Base-by-base conservation (phyloP, 2,888 invertebrate species). In the Cataglyphis altisquamis region DNA sequence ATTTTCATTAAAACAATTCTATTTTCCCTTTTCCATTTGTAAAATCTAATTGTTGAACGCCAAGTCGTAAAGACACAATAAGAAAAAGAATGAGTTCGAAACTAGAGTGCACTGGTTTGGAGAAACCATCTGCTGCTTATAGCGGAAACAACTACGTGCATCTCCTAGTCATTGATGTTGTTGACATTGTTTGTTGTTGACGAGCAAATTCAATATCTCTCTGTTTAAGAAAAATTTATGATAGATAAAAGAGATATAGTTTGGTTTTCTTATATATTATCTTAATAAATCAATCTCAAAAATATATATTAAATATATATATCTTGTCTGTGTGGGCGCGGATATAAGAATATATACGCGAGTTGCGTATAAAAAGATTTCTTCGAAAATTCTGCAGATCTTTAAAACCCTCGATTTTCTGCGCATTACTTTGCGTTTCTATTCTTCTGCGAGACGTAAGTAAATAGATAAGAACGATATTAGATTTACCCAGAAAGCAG, bases 381-480 rank as follows among this genome's bases (percentile, higher is more conserved):
- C 66, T 62, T 48, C n/a, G 60, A 15, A 21, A 57, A 84, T 85
- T 73, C 88, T 88, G 21, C 21, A 80, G 85, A 86, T 87, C 45
- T 45, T 45, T 25, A 36, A 83, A 80, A 75, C 57, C 77, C 48
- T 80, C 84, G 88, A 88, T 91, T 91, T 89, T 86, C 89, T 81
- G 41, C 77, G 85, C 88, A 84, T 86, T 84, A 86, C 86, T 89
- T 72, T 78, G 84, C 84, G 73, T 82, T 82, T 87, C 83, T 78
- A 90, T 91, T 91, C 89, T 89, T 88, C 85, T 75, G 85, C 82
- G 82, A 81, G 84, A 85, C 85, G 86, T 78, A 87, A 84, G 84
- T 88, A 88, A 89, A 85, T 78, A 87, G 85, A 84, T 88, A 88
- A 89, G 87, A 90, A 87, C 86, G 87, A 87, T 88, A 90, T 91